phyloP scores from a whole-genome alignment of 2,888 invertebrate species.

The Drosophila neutralis region DNA sequence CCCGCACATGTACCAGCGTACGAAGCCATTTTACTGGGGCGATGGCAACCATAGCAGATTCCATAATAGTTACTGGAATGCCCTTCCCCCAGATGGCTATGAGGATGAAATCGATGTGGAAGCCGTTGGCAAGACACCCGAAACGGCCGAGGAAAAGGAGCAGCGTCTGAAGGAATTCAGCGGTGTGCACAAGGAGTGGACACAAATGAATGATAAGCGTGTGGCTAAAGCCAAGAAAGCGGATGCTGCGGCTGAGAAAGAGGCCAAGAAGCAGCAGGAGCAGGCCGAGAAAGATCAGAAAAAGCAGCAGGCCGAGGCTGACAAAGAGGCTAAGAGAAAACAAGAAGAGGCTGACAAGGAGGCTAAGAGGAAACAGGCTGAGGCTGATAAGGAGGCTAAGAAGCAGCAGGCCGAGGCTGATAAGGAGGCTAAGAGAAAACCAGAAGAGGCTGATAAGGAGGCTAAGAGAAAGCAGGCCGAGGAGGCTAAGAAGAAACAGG shows the following conservation, averaged over 20 bases:
- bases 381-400: constrained; percentile 11
- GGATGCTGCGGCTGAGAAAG: constrained; percentile 26
- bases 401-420: background rate
- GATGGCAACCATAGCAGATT: constrained; percentile 53
- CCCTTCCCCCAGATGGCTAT: constrained; percentile 69
- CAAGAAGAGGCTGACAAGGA: constrained; percentile 12
- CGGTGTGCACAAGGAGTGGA: constrained; percentile 41
- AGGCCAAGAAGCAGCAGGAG: constrained; percentile 19
- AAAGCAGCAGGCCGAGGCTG: constrained; percentile 8
- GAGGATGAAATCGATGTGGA: constrained; percentile 64
- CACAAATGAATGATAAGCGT: constrained; percentile 21
- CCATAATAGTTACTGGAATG: constrained; percentile 59
- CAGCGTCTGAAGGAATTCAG: constrained; percentile 38
- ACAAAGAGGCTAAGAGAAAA: constrained; percentile 11
- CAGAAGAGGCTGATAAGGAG: constrained; percentile 6
- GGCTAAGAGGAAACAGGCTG: background rate
- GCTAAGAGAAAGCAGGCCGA: background rate
- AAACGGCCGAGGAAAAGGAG: constrained; percentile 39
- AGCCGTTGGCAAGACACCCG: constrained; percentile 30
- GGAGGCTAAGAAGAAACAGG: too few species aligned
- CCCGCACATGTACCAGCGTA: constrained; percentile 53
- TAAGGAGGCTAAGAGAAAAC: too few species aligned
- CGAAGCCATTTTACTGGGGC: constrained; percentile 53
- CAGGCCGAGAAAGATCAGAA: constrained; percentile 37
- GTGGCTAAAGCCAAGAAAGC: constrained; percentile 29